Evolutionary conservation across 2,797 vertebrate species (phyloP), one percentile per base, ranked within the genome.

Genomic region (Natrix natrix): DNA sequence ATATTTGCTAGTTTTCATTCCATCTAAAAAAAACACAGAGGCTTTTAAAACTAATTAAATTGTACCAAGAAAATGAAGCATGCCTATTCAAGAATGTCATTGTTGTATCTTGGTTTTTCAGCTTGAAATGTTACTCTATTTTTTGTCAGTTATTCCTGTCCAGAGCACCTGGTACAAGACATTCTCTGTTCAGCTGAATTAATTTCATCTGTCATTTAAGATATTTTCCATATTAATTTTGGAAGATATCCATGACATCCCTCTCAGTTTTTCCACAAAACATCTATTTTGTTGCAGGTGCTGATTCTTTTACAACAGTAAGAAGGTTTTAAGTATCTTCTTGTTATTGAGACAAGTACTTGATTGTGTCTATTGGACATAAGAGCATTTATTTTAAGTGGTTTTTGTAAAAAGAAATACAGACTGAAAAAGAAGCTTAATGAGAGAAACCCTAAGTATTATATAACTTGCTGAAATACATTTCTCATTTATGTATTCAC

Each of bases 181-280:
- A 83, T 20, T 69, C 17, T 88, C 61, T 83, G 43, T 83, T 57
- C 56, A 92, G n/a, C 37, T 93, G 66, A 32, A 91, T 88, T 93
- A 88, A 93, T 91, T 93, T 91, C 63, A 91, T 16, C 16, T 93
- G 86, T 61, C 83, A 59, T 63, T 91, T 91, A 54, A 93, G 8
- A 59, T 89, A n/a, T 90, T 60, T 90, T 32, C 28, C 60, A 60
- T 32, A 13, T 54, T 0, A 0, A 43, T 54, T 22, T 86, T 57
- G 26, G 5, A 37, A 0, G 0, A 94, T 14, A 16, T 6, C 43
- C 90, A 91, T 13, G 2, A 60, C 28, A 24, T 92, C 17, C 43
- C 5, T 87, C 17, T 88, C 26, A 57, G 14, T 74, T 88, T 90
- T 92, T 54, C 69, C 86, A 83, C 86, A 61, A 91, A 91, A 74